Evolutionary conservation across 2,113 vertebrate species (phyloP), one percentile per base, ranked within the genome.

Genomic region (Corvus hawaiiensis): DNA sequence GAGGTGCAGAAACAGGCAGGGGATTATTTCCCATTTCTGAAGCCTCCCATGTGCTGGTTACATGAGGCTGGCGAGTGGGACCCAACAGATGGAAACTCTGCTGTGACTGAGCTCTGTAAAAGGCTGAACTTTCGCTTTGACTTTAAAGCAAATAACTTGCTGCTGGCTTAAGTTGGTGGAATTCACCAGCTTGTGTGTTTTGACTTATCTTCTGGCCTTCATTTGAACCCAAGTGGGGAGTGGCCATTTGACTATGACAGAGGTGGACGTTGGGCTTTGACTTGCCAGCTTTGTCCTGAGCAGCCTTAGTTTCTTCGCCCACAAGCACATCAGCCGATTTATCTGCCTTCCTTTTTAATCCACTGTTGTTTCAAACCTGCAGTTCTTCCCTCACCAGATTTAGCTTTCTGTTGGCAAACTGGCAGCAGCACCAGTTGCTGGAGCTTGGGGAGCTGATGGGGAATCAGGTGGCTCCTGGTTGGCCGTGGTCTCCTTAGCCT

Each of bases 101-200:
- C 61, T 16, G 10, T 75, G 69, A 46, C 86, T 80, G 84, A 94
- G 68, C 87, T 81, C 56, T 89, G 49, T 22, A 39, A 56, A 75
- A 63, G 33, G 51, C 37, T 93, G 58, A 85, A 73, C 96, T 96
- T 96, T 94, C 87, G 28, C 21, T 96, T 67, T 96, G 91, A 89
- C 69, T 87, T 78, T 5, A 28, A 61, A 68, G 43, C 35, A 33
- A 26, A 20, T 48, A 24, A 26, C 67, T 63, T 33, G 20, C 83
- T 49, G 9, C 64, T 90, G 79, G 33, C 48, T 83, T 83, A 39
- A 37, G 27, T 27, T 72, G 82, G 64, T 94, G 87, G 93, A 93
- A 90, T 96, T 93, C 75, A 90, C 90, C 79, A 52, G 37, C 9
- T 0, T 41, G 24, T 3, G 8, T 21, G 35, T 56, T 89, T 56